These are phyloP conservation scores for Heptranchias perlo DNA, from an alignment of 2,113 vertebrate species.

Conservation along the genomic window DNA sequence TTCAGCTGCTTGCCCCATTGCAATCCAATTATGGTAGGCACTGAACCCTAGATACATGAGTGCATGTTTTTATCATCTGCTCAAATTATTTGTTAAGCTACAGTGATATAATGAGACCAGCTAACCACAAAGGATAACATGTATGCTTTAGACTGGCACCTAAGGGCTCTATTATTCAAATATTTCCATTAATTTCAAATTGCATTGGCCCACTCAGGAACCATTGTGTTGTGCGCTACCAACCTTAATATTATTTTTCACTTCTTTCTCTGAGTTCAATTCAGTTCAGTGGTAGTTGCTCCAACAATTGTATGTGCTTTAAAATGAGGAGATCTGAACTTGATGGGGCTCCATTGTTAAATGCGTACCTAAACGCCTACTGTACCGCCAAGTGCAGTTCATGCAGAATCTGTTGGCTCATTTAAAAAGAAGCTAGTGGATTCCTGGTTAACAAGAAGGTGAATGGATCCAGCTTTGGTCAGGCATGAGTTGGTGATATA, in stretches of 20 bases:
- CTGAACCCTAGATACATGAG: slow-evolving; percentile 13
- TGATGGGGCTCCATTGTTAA: neutral
- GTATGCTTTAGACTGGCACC: slow-evolving; percentile 18
- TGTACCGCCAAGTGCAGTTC: no score
- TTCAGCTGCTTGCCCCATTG: neutral
- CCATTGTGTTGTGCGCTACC: slow-evolving; percentile 29
- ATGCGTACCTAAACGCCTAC: neutral
- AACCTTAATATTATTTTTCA: slow-evolving; percentile 30
- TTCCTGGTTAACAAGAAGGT: neutral
- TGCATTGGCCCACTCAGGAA: slow-evolving; percentile 17
- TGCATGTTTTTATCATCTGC: slow-evolving; percentile 30
- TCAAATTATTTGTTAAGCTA: slow-evolving; percentile 33
- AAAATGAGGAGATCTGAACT: neutral
- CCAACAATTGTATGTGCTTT: neutral
- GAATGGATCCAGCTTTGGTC: neutral
- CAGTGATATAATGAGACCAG: slow-evolving; percentile 30
- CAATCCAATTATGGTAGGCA: slow-evolving; percentile 34
- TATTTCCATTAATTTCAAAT: slow-evolving; percentile 36
- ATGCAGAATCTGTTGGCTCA: neutral
- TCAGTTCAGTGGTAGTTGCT: neutral
- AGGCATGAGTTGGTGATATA: neutral
- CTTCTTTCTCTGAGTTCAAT: neutral
- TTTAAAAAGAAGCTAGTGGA: neutral
- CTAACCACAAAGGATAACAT: slow-evolving; percentile 26
- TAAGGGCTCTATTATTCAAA: slow-evolving; percentile 31